Evolutionary conservation across 2,888 invertebrate genomes (phyloP).

Genomic region (Schrankia costaestrigalis): DNA sequence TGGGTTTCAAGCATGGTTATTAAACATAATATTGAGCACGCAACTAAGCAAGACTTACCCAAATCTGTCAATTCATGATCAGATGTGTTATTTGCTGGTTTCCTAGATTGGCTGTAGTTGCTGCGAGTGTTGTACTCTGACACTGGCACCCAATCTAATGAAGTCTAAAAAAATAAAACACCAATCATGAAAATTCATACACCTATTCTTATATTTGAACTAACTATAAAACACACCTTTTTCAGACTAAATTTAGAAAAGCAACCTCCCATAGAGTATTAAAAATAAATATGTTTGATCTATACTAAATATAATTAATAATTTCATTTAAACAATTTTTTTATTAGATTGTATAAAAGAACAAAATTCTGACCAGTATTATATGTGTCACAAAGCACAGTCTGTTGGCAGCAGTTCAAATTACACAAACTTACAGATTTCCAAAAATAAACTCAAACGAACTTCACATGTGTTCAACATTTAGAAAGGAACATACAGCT

Average conservation of each 20-base stretch:
- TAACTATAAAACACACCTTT: constrained; percentile 52
- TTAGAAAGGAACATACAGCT: constrained; percentile 44
- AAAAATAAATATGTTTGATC: constrained; percentile 1
- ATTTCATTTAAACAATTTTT: constrained; percentile 3
- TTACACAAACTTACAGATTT: constrained; percentile 48
- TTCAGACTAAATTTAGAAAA: constrained; percentile 70
- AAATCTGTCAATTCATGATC: constrained; percentile 75
- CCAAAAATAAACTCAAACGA: constrained; percentile 62
- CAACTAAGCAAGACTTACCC: too few species aligned
- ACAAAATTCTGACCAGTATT: constrained; percentile 14
- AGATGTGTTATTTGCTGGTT: constrained; percentile 70
- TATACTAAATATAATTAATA: not conserved
- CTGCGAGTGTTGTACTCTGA: constrained; percentile 74
- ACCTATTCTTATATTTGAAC: constrained; percentile 14
- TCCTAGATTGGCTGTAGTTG: constrained; percentile 72
- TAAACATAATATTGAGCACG: too few species aligned
- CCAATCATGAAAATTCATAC: constrained; percentile 13
- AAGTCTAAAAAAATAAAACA: constrained; percentile 60
- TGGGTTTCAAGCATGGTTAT: too few species aligned
- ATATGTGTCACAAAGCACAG: constrained; percentile 32
- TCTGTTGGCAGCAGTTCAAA: constrained; percentile 66
- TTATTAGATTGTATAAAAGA: constrained; percentile 16
- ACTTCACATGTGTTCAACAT: constrained; percentile 48
- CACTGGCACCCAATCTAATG: constrained; percentile 77
- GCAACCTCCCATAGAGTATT: constrained; percentile 70